Evolutionary conservation across 2,888 invertebrate genomes (phyloP).

Genomic region (Azorinus chamasolen): DNA sequence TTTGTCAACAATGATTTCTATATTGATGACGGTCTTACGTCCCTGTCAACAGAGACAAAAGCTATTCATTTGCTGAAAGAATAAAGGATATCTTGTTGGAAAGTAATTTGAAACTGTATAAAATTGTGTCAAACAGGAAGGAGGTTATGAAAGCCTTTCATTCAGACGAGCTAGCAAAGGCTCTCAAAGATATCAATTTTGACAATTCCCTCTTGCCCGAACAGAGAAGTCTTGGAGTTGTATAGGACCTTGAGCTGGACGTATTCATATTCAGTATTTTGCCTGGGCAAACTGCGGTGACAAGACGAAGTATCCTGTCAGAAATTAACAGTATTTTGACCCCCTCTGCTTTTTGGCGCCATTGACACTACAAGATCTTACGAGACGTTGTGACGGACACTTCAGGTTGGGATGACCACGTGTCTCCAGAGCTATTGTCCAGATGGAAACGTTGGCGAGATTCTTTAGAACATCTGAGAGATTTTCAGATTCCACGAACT

Average conservation of each 20-base stretch:
- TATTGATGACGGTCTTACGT: constrained; percentile 10
- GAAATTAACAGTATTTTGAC: constrained; percentile 63
- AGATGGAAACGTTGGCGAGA: constrained; percentile 53
- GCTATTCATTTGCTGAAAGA: constrained; percentile 22
- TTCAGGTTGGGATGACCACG: constrained; percentile 49
- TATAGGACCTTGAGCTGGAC: constrained; percentile 57
- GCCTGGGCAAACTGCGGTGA: constrained; percentile 38
- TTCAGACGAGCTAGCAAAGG: constrained; percentile 54
- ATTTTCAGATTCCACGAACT: too few relatives aligned
- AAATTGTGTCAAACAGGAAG: constrained; percentile 55
- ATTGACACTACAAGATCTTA: constrained; percentile 53
- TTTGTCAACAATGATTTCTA: constrained; percentile 13
- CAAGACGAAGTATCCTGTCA: constrained; percentile 60
- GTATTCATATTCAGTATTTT: constrained; percentile 44
- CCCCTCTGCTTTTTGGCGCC: constrained; percentile 63
- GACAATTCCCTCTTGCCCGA: constrained; percentile 37
- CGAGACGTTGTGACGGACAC: constrained; percentile 18
- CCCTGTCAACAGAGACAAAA: neutral
- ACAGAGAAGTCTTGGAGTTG: constrained; percentile 43
- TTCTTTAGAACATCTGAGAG: too few relatives aligned
- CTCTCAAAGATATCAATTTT: constrained; percentile 56
- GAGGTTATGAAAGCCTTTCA: constrained; percentile 38
- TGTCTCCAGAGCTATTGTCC: constrained; percentile 11
- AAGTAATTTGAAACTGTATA: constrained; percentile 51
- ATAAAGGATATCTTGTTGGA: constrained; percentile 33